These are phyloP conservation scores for pig (Sus scrofa) DNA, from an alignment of 2,113 vertebrate species.

Conservation along the genomic window DNA sequence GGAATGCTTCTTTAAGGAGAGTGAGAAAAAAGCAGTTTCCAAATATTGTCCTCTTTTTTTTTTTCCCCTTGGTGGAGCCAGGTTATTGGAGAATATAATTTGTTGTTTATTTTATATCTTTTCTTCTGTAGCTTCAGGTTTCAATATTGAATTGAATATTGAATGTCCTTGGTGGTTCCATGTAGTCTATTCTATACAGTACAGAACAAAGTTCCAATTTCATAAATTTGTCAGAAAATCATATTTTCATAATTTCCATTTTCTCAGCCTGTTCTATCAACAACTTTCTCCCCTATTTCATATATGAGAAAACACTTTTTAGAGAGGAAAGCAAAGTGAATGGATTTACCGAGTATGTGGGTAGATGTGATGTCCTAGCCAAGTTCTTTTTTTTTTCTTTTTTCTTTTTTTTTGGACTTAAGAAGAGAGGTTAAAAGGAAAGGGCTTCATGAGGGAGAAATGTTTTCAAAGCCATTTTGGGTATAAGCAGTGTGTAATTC, in stretches of 20 bases:
- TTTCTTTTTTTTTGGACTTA: neutral
- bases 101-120: neutral
- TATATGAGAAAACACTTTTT: neutral
- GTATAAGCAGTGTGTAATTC: neutral
- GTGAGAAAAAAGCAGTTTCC: neutral
- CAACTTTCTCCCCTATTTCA: neutral
- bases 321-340: neutral
- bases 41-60: neutral
- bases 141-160: neutral
- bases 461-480: neutral
- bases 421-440: neutral
- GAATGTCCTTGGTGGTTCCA: neutral
- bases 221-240: neutral
- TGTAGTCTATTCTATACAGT: neutral
- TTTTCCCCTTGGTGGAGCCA: neutral
- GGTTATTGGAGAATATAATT: neutral
- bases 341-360: neutral
- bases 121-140: neutral
- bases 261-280: neutral
- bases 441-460: neutral
- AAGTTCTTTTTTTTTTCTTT: slow-evolving; percentile 19
- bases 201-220: neutral
- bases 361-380: neutral
- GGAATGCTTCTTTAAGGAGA: neutral
- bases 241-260: neutral